Conservation (phyloP, 2,113 vertebrate genomes). For the Grus americana region DNA sequence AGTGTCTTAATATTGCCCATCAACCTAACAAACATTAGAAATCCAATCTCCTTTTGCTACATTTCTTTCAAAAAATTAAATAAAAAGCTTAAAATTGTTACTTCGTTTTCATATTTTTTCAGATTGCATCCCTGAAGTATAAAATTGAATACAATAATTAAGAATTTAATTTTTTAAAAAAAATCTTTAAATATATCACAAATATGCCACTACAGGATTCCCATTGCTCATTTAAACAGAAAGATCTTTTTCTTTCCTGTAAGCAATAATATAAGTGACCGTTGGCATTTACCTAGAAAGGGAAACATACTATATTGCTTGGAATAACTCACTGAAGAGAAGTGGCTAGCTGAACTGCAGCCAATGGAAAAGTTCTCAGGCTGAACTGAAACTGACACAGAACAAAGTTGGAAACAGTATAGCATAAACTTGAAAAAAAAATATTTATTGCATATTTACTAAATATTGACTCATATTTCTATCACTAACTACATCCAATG, state of each 20-base stretch:
- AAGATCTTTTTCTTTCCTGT: not conserved
- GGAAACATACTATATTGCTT: not conserved
- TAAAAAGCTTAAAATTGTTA: not conserved
- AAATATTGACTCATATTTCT: not conserved
- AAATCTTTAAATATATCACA: not conserved
- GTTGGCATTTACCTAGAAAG: not conserved
- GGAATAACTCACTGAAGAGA: not conserved
- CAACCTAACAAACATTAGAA: not conserved
- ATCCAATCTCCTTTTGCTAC: not conserved
- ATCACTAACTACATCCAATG: not conserved
- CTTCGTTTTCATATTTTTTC: not conserved
- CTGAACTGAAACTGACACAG: not conserved
- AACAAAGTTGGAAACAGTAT: not conserved
- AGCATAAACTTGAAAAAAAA: not conserved
- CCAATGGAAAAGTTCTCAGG: not conserved
- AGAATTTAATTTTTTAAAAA: not conserved
- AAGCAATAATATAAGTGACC: not conserved
- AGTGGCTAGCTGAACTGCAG: not conserved
- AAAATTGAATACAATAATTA: not conserved
- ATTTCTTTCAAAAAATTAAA: not conserved
- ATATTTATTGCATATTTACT: not conserved
- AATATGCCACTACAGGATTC: not conserved
- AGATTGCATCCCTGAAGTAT: not conserved
- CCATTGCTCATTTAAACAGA: not conserved
- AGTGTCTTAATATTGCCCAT: not conserved